Percentiles rank a stretch among this genome's conserved stretches.
Evolutionary conservation across 1,140 invertebrate genomes (phyloP).

Genomic region (Hyposmocoma kahamanoa): DNA sequence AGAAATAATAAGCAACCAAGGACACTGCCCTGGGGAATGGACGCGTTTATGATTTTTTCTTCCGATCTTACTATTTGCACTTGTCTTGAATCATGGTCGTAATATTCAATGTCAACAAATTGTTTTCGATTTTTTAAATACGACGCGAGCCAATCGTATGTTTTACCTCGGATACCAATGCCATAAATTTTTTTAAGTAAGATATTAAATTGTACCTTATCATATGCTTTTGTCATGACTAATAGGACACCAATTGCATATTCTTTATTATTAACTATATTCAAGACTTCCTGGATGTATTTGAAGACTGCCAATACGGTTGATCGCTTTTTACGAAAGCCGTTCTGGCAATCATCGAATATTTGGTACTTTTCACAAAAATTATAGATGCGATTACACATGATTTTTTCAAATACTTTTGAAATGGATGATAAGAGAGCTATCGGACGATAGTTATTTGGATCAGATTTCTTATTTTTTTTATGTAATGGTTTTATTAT

Average conservation of each 20-base stretch:
- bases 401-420: neutral
- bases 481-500: neutral
- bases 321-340: slow-evolving; percentile 1
- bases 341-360: neutral
- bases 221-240: slow-evolving; percentile 4
- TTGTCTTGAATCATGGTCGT: neutral
- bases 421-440: neutral
- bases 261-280: neutral
- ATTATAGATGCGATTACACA: neutral
- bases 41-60: neutral
- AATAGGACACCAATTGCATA: neutral
- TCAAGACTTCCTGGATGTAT: neutral
- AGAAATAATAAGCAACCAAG: neutral
- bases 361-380: slow-evolving; percentile 3
- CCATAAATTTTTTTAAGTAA: neutral
- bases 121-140: slow-evolving; percentile 2
- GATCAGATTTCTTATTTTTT: neutral
- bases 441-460: neutral
- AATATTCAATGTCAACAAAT: neutral
- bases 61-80: neutral
- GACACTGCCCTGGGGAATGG: neutral
- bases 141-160: neutral
- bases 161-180: neutral
- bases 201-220: neutral
- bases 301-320: neutral